Conservation (phyloP, 2,797 vertebrate species). For the Vireo griseus region DNA sequence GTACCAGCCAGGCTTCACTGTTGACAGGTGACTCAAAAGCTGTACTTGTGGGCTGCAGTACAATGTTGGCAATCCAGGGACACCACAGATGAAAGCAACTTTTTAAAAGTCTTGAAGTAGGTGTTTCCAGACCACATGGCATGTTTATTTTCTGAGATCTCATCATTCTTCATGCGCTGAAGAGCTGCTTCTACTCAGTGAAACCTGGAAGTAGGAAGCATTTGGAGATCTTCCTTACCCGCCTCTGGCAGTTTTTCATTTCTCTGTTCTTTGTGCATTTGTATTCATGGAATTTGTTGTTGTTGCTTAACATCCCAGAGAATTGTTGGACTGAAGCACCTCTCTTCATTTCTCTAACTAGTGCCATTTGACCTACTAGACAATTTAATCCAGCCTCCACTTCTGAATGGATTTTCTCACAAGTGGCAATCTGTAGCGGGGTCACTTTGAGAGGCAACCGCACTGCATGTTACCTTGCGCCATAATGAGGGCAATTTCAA, state of each 20-base stretch:
- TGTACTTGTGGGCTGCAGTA: background rate
- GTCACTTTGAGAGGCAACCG: constrained; percentile 67
- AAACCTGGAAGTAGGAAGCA: background rate
- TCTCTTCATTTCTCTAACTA: constrained; percentile 73
- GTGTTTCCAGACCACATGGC: background rate
- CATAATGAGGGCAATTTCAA: constrained; percentile 71
- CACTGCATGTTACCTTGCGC: constrained; percentile 57
- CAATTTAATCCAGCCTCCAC: constrained; percentile 70
- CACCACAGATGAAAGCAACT: background rate
- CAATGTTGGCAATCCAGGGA: background rate
- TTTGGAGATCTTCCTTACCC: background rate
- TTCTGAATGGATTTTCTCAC: constrained; percentile 74
- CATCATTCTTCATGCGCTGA: background rate
- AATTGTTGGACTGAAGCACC: constrained; percentile 72
- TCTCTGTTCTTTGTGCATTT: constrained; percentile 54
- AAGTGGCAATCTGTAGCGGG: constrained; percentile 73
- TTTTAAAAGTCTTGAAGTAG: background rate
- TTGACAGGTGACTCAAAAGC: background rate
- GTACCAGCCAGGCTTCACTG: background rate
- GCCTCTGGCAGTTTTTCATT: background rate
- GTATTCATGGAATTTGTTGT: constrained; percentile 75
- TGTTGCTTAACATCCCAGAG: constrained; percentile 74
- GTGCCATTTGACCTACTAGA: constrained; percentile 71
- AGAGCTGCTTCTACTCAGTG: background rate
- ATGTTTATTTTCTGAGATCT: background rate